These are phyloP conservation scores for Pantelozetes paolii DNA, from an alignment of 2,888 invertebrate species.

Conservation along the genomic window DNA sequence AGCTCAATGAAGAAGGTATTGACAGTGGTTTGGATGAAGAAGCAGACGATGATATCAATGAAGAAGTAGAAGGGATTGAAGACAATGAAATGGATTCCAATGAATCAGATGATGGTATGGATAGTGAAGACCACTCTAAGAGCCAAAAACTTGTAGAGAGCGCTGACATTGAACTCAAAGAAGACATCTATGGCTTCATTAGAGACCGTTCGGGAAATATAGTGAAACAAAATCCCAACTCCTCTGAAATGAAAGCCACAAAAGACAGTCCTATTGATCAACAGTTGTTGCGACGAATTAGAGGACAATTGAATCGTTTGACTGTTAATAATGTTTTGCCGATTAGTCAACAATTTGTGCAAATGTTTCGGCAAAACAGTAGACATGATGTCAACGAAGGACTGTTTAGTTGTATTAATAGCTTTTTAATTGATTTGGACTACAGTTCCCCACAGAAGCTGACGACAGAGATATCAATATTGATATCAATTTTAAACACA, in stretches of 20 bases:
- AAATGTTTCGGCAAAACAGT: conserved; percentile 30
- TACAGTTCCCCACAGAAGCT: conserved; percentile 64
- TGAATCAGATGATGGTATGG: background rate
- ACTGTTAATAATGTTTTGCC: conserved; percentile 35
- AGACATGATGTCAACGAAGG: conserved; percentile 32
- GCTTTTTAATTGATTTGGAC: conserved; percentile 26
- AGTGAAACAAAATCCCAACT: background rate
- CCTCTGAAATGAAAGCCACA: background rate
- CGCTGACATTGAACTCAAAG: conserved; percentile 6
- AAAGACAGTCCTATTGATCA: conserved; percentile 27
- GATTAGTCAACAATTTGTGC: conserved; percentile 38
- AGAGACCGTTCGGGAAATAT: conserved; percentile 38
- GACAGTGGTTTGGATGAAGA: background rate
- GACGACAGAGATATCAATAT: conserved; percentile 74
- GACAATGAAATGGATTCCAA: background rate
- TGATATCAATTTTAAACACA: conserved; percentile 77
- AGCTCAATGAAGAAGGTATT: background rate
- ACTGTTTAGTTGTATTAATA: conserved; percentile 34
- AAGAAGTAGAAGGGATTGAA: background rate
- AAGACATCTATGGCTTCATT: conserved; percentile 41
- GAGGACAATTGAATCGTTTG: conserved; percentile 43
- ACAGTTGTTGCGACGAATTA: conserved; percentile 24
- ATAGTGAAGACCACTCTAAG: conserved; percentile 17
- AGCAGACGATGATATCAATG: background rate
- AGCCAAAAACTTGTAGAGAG: background rate